Base-by-base conservation (phyloP, 2,888 invertebrate genomes). In the Drosophila percnosoma region DNA sequence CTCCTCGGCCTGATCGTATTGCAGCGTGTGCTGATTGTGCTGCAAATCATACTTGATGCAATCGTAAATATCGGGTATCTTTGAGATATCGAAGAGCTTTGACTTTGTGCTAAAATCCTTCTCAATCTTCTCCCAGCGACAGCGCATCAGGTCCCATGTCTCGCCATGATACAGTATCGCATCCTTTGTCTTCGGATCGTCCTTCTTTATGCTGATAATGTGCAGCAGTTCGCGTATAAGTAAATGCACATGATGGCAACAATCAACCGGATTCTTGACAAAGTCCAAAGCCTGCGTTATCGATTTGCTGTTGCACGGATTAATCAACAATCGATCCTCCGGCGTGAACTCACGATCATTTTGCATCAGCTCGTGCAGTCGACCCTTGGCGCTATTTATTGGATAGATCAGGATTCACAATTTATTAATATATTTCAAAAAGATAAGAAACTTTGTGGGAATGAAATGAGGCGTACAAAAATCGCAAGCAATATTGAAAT, bases 41-140 rank as follows among this genome's bases (percentile, higher is more conserved):
- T 99, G 99, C 80, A 99, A 94, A 93, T 99, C 99, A 92, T 98
- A 99, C 92, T 99, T 99, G 87, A 99, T 99, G 92, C 99, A 99
- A 94, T 99, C 99, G 91, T 99, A 99, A 81, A 99, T 99, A 92
- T 99, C 99, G 0, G 99, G 99, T 69, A 99, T 98, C 94, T 99
- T 99, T 8, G 99, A 99, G 89, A 99, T 99, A 92, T 99, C 99
- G 93, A 97, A 99, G 45, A 96, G 95, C 83, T 97, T 97, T 87
- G 96, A 97, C 93, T 99, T 99, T 0, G 97, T 97, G 90, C 97
- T 97, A 92, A 99, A 99, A 93, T 99, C 99, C 93, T 99, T 99
- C 91, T 99, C 98, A 63, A 99, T 97, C 94, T 99, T 99, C 49
- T 98, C 97, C 99, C 99, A 99, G 18, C 99, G 95, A 27, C 99